phyloP scores from a whole-genome alignment of 2,797 vertebrate genomes.

The Sebastes miniatus region DNA sequence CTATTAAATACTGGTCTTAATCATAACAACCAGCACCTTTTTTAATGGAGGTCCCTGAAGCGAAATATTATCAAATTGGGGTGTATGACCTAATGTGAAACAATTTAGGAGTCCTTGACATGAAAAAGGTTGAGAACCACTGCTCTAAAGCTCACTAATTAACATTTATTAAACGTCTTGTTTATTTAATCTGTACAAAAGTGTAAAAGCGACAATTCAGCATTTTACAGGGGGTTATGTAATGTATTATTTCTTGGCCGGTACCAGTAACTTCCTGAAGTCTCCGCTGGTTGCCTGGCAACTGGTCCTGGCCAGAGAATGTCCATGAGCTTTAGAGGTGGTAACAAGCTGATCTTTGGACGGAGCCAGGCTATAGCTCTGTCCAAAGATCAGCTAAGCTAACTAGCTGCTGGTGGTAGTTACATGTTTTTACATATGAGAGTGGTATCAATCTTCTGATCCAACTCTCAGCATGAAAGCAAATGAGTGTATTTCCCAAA shows the following conservation, averaged over 20 bases:
- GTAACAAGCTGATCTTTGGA: constrained; percentile 1
- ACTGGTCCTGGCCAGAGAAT: constrained; percentile 17
- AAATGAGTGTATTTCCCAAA: background rate
- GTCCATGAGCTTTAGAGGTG: background rate
- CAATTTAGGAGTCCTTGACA: too few relatives aligned
- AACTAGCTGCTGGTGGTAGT: background rate
- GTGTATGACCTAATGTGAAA: too few relatives aligned
- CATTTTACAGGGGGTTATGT: background rate
- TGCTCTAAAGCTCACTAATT: background rate
- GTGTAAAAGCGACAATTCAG: background rate
- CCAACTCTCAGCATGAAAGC: too few relatives aligned
- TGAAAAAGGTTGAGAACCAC: background rate
- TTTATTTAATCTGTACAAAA: background rate
- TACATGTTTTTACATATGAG: background rate
- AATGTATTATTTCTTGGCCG: background rate
- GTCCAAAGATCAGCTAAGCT: background rate
- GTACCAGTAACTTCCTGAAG: constrained; percentile 16
- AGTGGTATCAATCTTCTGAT: background rate
- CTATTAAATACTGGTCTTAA: too few relatives aligned
- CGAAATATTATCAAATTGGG: too few relatives aligned
- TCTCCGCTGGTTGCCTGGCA: constrained; percentile 33
- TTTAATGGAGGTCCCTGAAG: too few relatives aligned
- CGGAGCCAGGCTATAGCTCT: background rate
- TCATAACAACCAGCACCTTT: too few relatives aligned
- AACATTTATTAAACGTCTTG: background rate